Conservation (phyloP, 2,113 vertebrate species). For the Eptatretus burgeri region DNA sequence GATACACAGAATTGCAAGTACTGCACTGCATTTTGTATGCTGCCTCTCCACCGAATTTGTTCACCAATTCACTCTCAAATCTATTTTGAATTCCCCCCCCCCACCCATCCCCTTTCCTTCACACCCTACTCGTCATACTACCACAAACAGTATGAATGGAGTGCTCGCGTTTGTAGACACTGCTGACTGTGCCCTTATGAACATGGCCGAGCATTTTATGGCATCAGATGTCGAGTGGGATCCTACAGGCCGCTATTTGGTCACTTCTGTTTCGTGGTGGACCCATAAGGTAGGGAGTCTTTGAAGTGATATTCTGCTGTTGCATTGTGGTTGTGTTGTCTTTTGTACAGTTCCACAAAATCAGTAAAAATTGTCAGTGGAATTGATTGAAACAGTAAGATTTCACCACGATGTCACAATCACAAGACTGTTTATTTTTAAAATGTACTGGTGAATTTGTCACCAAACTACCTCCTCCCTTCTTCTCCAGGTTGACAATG, state of each 20-base stretch:
- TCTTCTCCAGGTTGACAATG: conserved; percentile 57
- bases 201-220: conserved; percentile 86
- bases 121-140: not conserved
- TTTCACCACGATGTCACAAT: not conserved
- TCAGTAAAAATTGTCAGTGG: too few species aligned
- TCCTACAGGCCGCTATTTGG: conserved; percentile 60
- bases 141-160: conserved; percentile 52
- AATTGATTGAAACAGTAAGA: too few species aligned
- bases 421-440: not conserved
- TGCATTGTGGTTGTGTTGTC: too few species aligned
- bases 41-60: too few species aligned
- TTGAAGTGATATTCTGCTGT: too few species aligned
- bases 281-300: conserved; percentile 51
- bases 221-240: conserved; percentile 95
- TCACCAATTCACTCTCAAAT: not conserved
- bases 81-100: not conserved
- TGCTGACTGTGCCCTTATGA: conserved; percentile 94
- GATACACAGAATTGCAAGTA: too few species aligned
- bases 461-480: not conserved
- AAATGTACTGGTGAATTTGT: not conserved
- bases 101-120: too few species aligned
- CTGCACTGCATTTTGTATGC: too few species aligned
- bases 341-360: too few species aligned
- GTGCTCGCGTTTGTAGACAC: conserved; percentile 86
- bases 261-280: conserved; percentile 97